Conservation (phyloP, 2,113 vertebrate genomes). For the Picathartes gymnocephalus region DNA sequence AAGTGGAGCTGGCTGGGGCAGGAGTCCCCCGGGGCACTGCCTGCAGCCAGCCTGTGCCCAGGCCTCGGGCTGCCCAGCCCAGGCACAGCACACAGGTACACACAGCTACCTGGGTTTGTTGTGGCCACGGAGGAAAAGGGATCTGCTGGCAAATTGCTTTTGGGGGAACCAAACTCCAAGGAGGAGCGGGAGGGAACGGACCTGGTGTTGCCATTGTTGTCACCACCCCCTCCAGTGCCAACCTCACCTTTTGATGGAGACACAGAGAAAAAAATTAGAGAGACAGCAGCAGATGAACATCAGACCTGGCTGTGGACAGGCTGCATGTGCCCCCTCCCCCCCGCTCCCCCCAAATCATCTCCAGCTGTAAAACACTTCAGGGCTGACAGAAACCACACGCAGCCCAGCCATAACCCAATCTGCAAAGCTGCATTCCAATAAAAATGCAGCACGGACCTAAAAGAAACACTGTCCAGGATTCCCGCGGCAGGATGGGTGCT, state of each 20-base stretch:
- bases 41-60: not conserved
- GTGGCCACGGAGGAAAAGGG: not conserved
- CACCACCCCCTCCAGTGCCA: not conserved
- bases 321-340: not conserved
- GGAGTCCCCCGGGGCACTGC: not conserved
- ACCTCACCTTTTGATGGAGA: not conserved
- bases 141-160: not conserved
- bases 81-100: not conserved
- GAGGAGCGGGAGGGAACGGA: not conserved
- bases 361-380: conserved; percentile 52
- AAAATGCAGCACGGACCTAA: not conserved
- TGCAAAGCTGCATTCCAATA: conserved; percentile 42
- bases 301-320: conserved; percentile 22
- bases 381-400: conserved; percentile 44
- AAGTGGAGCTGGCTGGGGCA: not conserved
- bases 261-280: not conserved
- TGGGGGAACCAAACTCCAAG: not conserved
- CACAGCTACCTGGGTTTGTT: fast-evolving
- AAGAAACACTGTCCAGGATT: not conserved
- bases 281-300: conserved; percentile 1
- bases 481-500: not conserved
- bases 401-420: conserved; percentile 1
- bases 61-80: not conserved
- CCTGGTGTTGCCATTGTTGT: not conserved
- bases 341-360: not conserved